A percentile compares a stretch with the other conserved stretches of the same genome.
phyloP scores from a whole-genome alignment of 2,113 vertebrate genomes.

The Elachura formosa region DNA sequence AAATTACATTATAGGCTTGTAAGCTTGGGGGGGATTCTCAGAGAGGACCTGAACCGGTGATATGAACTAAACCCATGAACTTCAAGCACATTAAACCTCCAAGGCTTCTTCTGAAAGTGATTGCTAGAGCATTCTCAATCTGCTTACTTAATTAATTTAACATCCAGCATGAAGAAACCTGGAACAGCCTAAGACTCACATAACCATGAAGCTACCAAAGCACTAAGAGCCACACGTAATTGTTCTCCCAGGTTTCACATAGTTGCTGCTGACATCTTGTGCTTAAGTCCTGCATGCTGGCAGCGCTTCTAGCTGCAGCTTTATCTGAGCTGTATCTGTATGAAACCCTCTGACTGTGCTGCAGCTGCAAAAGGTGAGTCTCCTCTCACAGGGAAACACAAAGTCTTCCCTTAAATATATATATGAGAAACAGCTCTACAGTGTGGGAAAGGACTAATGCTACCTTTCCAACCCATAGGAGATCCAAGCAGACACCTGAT shows the following conservation, averaged over 20 bases:
- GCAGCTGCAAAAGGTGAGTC: not conserved
- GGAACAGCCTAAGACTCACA: not conserved
- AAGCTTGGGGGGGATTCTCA: not conserved
- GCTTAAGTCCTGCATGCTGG: not conserved
- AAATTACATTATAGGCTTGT: conserved; percentile 14
- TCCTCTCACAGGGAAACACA: not conserved
- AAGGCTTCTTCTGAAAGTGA: not conserved
- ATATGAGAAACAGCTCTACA: not conserved
- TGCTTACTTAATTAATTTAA: not conserved
- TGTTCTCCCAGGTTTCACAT: not conserved
- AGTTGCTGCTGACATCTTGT: not conserved
- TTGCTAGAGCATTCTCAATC: not conserved
- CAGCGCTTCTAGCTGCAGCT: not conserved
- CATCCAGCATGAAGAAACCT: not conserved
- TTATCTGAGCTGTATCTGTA: not conserved
- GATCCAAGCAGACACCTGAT: not conserved
- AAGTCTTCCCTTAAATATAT: rapidly evolving
- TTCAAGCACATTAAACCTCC: not conserved
- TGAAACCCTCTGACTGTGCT: not conserved
- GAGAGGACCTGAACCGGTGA: not conserved
- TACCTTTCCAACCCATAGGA: not conserved
- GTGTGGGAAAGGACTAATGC: not conserved
- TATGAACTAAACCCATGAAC: not conserved
- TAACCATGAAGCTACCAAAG: not conserved
- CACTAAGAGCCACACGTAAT: not conserved